phyloP scores from a whole-genome alignment of 1,140 invertebrate species.

The Solen grandis region DNA sequence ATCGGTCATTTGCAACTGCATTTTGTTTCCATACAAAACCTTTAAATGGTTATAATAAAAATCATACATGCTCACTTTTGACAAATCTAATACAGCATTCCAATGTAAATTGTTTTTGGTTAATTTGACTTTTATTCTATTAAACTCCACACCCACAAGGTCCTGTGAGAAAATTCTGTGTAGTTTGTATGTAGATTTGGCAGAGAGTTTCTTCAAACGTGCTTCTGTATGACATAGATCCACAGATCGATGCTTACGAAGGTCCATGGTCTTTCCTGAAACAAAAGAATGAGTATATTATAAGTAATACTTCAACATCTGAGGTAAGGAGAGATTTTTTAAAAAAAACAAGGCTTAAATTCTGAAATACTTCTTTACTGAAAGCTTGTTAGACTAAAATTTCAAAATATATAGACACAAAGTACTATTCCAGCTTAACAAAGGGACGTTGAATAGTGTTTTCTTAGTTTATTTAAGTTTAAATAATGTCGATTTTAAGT shows the following conservation, averaged over 20 bases:
- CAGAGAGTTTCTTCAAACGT: constrained; percentile 25
- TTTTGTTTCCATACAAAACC: constrained; percentile 68
- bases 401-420: too few species aligned
- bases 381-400: too few species aligned
- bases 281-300: neutral
- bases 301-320: neutral
- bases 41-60: constrained; percentile 74
- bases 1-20: constrained; percentile 78
- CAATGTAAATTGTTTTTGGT: constrained; percentile 44
- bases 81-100: constrained; percentile 40
- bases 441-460: neutral
- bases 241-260: constrained; percentile 20
- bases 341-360: neutral
- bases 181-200: constrained; percentile 40
- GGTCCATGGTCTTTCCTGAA: constrained; percentile 41
- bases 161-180: constrained; percentile 46
- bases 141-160: constrained; percentile 49
- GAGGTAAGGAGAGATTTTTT: neutral
- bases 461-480: neutral
- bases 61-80: constrained; percentile 69
- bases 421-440: neutral
- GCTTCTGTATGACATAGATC: constrained; percentile 32
- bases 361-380: too few species aligned
- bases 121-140: constrained; percentile 30
- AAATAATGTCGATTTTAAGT: neutral